Base-by-base conservation (phyloP, 2,113 vertebrate species). In the Brachypteracias leptosomus region DNA sequence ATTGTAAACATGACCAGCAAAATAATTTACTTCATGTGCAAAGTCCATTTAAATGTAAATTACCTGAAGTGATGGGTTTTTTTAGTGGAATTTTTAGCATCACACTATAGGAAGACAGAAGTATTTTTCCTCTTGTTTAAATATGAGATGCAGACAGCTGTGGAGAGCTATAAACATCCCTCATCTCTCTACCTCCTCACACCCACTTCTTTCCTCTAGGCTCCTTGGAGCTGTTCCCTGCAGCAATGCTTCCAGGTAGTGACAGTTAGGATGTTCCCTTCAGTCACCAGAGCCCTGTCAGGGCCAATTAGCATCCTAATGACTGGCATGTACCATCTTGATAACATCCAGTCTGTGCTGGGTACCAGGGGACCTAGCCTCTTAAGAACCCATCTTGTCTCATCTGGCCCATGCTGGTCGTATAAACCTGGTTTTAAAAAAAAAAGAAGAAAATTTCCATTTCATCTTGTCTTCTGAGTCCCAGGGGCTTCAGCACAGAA, bases 41-140 rank as follows among this genome's bases (percentile, higher is more conserved):
- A 95, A 95, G 92, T 96, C 94, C 92, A 97, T 97, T 97, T 97
- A 97, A 96, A 97, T 97, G 96, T 96, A 97, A 97, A 98, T 97
- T 92, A 97, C 89, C 72, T 42, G 35, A 97, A 95, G 42, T 95
- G 79, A 89, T 94, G 42, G 42, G 42, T 66, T 89, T 82, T 93
- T 62, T 88, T 62, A 81, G 85, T 90, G 71, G 88, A 92, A 86
- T 95, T 96, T 95, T 97, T 96, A 95, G 92, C 90, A 89, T 75
- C 9, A 3, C 13, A 11, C 42, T 85, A 52, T 77, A 89, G 89
- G 82, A 95, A 89, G 78, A 76, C 68, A 82, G 61, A 92, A 95
- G 42, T 71, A 42, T 92, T 89, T 95, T 35, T 63, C 38, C 13
- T 44, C 63, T 74, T 55, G 15, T 91, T 97, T 87, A 95, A 93